Evolutionary conservation across 2,888 invertebrate species (phyloP), one percentile per base, ranked within the genome.

Genomic region (Trichacis sp.): DNA sequence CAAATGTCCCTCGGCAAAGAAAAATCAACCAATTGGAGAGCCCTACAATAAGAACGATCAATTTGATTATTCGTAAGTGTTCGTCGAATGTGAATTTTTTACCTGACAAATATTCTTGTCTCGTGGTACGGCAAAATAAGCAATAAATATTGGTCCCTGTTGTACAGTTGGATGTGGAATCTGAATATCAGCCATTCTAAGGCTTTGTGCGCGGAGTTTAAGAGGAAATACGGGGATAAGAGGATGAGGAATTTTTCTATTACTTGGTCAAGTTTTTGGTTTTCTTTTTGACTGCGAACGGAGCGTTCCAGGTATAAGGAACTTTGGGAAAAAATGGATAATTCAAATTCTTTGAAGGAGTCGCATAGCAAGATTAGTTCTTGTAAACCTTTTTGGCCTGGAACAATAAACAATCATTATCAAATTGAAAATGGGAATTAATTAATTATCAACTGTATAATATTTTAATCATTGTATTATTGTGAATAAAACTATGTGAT

Each of bases 131-230:
- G 98, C 54, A 99, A 84, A 55, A 95, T 92, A 6, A 95, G 86
- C 64, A 91, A 87, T 75, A 98, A 86, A 38, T 98, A 87, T 0
- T 91, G 90, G 77, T 94, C 91, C 56, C 90, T 89, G 79, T 98
- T 98, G 84, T 93, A 98, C 53, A 93, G 88, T 75, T 98, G 93
- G 64, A 98, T 92, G 70, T 92, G 90, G 81, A 92, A 97, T 72
- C 97, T 89, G 76, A 94, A 90, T 45, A 98, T 90, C 1, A 99
- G 87, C 98, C 98, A 99, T 87, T 99, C 99, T 46, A 99, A 83
- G 1, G 96, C 92, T 86, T 97, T 95, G 71, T 97, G 95, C 0
- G 95, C 89, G 5, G 92, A 89, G 73, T 92, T 93, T 0, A 96
- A 85, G 49, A 95, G 87, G 72, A 98, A 91, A 81, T 96, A 97